Conservation (phyloP, 1,140 invertebrate genomes). For the Chironomus striatipennis region DNA sequence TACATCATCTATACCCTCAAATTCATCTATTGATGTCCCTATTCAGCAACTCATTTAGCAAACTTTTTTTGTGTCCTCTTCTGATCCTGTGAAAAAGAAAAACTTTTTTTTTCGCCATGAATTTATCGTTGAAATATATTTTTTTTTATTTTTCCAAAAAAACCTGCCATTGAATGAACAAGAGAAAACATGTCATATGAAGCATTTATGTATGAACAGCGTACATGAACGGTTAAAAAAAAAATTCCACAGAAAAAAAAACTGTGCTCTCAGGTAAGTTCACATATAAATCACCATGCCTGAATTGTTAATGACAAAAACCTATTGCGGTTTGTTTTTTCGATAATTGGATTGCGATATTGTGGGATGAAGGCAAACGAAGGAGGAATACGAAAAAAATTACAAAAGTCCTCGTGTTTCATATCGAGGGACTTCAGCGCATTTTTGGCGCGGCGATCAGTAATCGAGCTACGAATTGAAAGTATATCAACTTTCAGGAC, state of each 20-base stretch:
- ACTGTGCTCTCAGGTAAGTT: background rate
- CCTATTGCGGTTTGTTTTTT: constrained; percentile 14
- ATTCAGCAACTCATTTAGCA: background rate
- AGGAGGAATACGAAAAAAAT: background rate
- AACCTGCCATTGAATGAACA: background rate
- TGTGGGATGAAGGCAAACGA: background rate
- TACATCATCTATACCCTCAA: too few species aligned
- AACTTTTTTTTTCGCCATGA: background rate
- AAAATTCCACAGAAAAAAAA: background rate
- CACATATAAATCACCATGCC: constrained; percentile 13
- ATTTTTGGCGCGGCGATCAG: too few species aligned
- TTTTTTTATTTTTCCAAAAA: background rate
- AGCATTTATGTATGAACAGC: background rate
- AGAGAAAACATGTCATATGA: constrained; percentile 1
- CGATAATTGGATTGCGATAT: constrained; percentile 23
- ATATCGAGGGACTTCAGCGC: too few species aligned
- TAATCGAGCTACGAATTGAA: too few species aligned
- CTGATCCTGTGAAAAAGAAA: background rate
- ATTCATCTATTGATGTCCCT: background rate
- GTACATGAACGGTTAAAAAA: background rate
- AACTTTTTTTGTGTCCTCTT: background rate
- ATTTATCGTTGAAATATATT: constrained; percentile 20
- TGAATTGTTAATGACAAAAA: constrained; percentile 21
- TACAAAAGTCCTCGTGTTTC: too few species aligned
- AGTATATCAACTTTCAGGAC: too few species aligned